Conservation (phyloP, 2,113 vertebrate species). For the Corythornis vintsioides region DNA sequence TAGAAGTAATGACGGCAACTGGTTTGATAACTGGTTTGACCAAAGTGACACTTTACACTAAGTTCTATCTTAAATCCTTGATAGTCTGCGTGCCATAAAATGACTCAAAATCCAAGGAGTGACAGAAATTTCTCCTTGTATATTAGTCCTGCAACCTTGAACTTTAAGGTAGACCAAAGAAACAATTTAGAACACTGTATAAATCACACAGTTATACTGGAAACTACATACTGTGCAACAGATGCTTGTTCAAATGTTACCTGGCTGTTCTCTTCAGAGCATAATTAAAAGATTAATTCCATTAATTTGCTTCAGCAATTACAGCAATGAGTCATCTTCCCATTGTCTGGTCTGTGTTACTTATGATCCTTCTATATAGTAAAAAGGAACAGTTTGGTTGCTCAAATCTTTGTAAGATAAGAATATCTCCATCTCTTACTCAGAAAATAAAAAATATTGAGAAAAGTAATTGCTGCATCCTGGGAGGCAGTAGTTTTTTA, state of each 20-base stretch:
- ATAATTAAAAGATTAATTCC: constrained; percentile 44
- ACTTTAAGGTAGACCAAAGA: background rate
- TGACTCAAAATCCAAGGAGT: background rate
- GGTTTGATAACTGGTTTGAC: background rate
- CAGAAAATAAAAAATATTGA: background rate
- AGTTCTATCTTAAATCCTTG: background rate
- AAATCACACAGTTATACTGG: background rate
- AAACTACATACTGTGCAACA: background rate
- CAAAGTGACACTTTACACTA: background rate
- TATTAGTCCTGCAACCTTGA: background rate
- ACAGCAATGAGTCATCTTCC: background rate
- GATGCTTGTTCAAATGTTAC: background rate
- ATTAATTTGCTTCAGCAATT: constrained; percentile 8
- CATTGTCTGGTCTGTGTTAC: background rate
- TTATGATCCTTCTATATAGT: background rate
- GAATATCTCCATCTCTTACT: background rate
- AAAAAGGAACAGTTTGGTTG: background rate
- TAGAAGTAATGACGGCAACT: background rate
- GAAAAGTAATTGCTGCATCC: constrained; percentile 21
- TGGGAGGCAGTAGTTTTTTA: background rate
- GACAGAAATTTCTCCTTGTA: background rate
- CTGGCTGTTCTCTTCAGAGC: background rate
- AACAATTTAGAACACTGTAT: background rate
- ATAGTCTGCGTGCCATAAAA: background rate
- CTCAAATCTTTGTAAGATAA: background rate